These are phyloP conservation scores for Melieria picta DNA, from an alignment of 2,888 invertebrate genomes.

Conservation along the genomic window DNA sequence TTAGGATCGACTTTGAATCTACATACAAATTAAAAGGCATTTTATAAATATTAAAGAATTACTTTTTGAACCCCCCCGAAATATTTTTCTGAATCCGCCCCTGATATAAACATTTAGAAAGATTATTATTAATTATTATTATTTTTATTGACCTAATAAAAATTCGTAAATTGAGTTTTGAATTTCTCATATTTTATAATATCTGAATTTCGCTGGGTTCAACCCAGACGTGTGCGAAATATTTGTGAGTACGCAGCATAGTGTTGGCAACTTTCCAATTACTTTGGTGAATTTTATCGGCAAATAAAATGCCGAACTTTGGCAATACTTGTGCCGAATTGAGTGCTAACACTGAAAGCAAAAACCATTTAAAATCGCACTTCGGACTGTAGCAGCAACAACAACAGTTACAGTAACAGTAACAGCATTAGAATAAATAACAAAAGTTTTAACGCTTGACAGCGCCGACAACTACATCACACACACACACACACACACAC, in stretches of 20 bases:
- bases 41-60: too few relatives aligned
- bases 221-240: constrained; percentile 5
- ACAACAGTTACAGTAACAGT: neutral
- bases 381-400: constrained; percentile 1
- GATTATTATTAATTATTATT: too few relatives aligned
- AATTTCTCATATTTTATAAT: too few relatives aligned
- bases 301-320: neutral
- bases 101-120: too few relatives aligned
- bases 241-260: neutral
- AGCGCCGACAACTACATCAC: neutral
- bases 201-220: too few relatives aligned
- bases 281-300: too few relatives aligned
- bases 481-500: neutral
- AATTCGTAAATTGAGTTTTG: too few relatives aligned
- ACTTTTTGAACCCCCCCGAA: too few relatives aligned
- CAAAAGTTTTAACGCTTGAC: constrained; percentile 23
- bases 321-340: constrained; percentile 13
- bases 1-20: too few relatives aligned
- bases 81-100: too few relatives aligned
- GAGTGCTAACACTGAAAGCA: constrained; percentile 21
- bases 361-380: constrained; percentile 5
- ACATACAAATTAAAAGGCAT: too few relatives aligned
- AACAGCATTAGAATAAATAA: constrained; percentile 23
- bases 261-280: neutral
- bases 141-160: too few relatives aligned